Evolutionary conservation across 2,113 vertebrate species (phyloP).

Genomic region (Callorhinus ursinus): DNA sequence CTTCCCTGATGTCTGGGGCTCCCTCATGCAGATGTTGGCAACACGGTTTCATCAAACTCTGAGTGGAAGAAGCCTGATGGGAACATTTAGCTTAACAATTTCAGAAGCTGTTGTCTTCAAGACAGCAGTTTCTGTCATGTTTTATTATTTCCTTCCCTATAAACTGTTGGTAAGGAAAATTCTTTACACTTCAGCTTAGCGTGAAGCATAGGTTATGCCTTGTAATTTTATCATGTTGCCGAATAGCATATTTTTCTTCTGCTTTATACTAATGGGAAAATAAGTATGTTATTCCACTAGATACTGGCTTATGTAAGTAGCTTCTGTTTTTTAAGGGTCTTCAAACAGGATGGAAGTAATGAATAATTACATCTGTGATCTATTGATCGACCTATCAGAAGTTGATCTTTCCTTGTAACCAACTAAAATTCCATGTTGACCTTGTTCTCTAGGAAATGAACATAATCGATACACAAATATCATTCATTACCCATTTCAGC

Average conservation of each 20-base stretch:
- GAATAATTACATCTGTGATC: not conserved
- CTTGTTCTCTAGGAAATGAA: not conserved
- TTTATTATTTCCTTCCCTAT: slow-evolving; percentile 8
- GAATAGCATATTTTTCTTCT: not conserved
- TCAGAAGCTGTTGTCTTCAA: not conserved
- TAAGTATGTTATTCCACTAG: not conserved
- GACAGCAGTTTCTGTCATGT: not conserved
- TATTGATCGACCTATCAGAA: not conserved
- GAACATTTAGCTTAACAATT: not conserved
- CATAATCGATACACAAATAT: not conserved
- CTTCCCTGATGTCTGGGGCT: not conserved
- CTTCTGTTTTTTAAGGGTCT: not conserved
- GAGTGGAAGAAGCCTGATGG: not conserved
- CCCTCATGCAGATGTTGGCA: not conserved
- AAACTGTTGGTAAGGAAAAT: not conserved
- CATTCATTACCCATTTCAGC: not conserved
- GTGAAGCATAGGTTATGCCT: not conserved
- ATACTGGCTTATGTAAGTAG: not conserved
- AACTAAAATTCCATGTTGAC: not conserved
- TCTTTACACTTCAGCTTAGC: not conserved
- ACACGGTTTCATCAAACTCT: not conserved
- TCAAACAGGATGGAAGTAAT: not conserved
- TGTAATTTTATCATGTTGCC: not conserved
- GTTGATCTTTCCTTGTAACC: not conserved
- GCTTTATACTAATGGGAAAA: not conserved